Evolutionary conservation across 2,888 invertebrate genomes (phyloP), one percentile per base, ranked within the genome.

Genomic region (Camponotus fellah): DNA sequence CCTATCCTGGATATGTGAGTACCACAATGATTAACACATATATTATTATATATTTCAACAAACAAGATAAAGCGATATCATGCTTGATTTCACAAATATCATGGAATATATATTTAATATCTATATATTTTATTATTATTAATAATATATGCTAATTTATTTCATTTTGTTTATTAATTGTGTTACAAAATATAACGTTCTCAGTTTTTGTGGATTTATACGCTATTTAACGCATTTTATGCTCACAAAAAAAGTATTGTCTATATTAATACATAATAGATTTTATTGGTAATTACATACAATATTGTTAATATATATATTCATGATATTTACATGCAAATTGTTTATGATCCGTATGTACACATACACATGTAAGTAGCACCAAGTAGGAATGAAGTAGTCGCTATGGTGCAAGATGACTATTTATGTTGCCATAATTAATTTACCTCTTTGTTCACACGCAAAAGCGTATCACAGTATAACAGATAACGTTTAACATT

Each of bases 181-280:
- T 92, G 92, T 94, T 94, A 94, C 92, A 94, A 94, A 92, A 92
- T 91, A 90, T 86, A 92, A 88, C 83, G 87, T 86, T 89, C 85
- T 91, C 86, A 85, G 74, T 83, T 84, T 82, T 80, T 83, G 69
- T 75, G 53, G n/a, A 71, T 77, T 66, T 76, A 69, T 80, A 46
- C 72, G 34, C 26, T 40, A 83, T 83, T 85, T 83, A 84, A 87
- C 72, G 82, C 66, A 76, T 77, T 77, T 84, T 86, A 87, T 26
- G 64, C 56, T 75, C 80, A 85, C 21, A 43, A 56, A 77, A 40
- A 77, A 40, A 53, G 46, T 83, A 85, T 85, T 79, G 68, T 58
- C 66, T 88, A 85, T 86, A 81, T 88, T 90, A 91, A 87, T 89
- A 83, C 75, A 82, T 83, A 84, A 85, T 86, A 83, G 76, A 84